Conservation (phyloP, 1,140 invertebrate species). For the Penaeus chinensis region DNA sequence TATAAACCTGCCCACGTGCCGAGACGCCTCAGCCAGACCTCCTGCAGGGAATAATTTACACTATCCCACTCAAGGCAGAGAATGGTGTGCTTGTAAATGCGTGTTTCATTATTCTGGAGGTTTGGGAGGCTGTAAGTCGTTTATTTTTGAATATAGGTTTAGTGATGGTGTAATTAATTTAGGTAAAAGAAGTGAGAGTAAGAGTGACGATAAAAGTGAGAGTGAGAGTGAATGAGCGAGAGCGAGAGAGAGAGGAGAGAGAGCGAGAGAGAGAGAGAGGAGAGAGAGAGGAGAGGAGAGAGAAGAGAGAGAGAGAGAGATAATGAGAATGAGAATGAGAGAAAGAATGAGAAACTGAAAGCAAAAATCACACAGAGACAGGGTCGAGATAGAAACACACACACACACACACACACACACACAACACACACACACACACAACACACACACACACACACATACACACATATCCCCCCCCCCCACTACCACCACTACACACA, state of each 20-base stretch:
- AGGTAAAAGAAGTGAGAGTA: neutral
- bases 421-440: no score
- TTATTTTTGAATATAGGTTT: neutral
- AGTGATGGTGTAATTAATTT: neutral
- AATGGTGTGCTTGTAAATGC: no score
- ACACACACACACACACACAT: no score
- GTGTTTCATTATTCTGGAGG: neutral
- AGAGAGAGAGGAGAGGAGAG: slow-evolving; percentile 3
- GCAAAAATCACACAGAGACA: neutral
- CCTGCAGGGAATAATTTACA: no score
- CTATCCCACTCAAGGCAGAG: no score
- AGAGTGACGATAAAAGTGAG: slow-evolving; percentile 17
- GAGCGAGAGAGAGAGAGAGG: neutral
- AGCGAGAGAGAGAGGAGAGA: slow-evolving; percentile 4
- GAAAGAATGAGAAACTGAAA: neutral
- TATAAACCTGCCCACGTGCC: no score
- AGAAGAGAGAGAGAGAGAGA: slow-evolving; percentile 7
- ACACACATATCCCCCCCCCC: no score
- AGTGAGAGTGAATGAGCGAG: neutral
- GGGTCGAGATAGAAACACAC: no score
- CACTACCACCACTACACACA: no score
- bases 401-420: no score
- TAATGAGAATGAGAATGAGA: slow-evolving; percentile 14
- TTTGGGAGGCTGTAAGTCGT: neutral
- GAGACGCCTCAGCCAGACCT: no score